These are phyloP conservation scores for Echinops telfairi DNA, from an alignment of 2,113 vertebrate species.

Conservation along the genomic window DNA sequence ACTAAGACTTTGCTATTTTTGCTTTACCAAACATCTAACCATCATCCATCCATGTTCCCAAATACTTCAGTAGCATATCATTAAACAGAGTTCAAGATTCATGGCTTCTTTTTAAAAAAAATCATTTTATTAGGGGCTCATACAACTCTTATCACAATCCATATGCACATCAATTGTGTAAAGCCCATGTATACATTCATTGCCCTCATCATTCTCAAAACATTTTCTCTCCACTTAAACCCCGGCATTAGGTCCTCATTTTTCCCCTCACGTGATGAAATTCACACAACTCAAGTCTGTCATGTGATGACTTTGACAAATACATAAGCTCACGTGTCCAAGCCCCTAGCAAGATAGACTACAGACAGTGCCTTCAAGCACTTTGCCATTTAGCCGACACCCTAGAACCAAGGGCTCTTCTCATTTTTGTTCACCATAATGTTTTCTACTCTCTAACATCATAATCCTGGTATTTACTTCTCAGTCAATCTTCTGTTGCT, in stretches of 20 bases:
- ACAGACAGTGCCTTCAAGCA: background rate
- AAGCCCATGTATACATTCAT: too few relatives aligned
- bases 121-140: too few relatives aligned
- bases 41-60: background rate
- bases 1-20: background rate
- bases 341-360: background rate
- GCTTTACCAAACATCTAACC: background rate
- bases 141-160: too few relatives aligned
- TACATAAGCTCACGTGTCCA: background rate
- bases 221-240: too few relatives aligned
- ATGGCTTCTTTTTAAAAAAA: background rate
- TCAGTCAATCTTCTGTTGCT: slow-evolving; percentile 27
- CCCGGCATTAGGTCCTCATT: too few relatives aligned
- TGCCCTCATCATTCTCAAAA: too few relatives aligned
- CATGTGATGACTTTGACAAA: background rate
- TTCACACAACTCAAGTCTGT: background rate
- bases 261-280: background rate
- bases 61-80: background rate
- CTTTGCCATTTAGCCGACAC: background rate
- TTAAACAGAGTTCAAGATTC: slow-evolving; percentile 34
- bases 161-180: too few relatives aligned
- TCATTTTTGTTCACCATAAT: background rate
- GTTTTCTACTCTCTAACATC: background rate
- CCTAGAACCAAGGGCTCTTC: background rate
- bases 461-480: background rate